Percentiles rank a stretch among this genome's conserved stretches.
These are phyloP conservation scores for Enteromius thamalakanensis DNA, from an alignment of 2,797 vertebrate genomes.

Conservation along the genomic window DNA sequence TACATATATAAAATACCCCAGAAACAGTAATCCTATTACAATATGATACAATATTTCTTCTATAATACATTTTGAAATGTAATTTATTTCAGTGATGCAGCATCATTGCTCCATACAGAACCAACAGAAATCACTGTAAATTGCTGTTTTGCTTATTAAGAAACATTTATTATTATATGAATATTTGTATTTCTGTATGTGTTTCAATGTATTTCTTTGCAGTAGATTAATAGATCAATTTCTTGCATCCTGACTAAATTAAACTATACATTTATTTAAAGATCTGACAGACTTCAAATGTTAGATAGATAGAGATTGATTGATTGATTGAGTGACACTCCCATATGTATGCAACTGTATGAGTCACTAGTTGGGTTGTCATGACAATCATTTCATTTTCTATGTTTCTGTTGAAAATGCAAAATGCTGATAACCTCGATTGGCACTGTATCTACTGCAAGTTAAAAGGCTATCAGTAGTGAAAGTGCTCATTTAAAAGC, in stretches of 20 bases:
- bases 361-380: background rate
- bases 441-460: background rate
- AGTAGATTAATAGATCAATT: background rate
- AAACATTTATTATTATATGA: background rate
- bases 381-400: background rate
- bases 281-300: background rate
- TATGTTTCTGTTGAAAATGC: background rate
- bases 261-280: background rate
- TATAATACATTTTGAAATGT: background rate
- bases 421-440: background rate
- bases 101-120: background rate
- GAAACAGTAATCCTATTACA: background rate
- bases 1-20: background rate
- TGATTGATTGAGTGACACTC: background rate
- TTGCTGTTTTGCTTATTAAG: background rate
- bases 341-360: background rate
- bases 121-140: background rate
- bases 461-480: slow-evolving; percentile 6
- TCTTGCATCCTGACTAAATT: background rate
- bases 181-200: too few species aligned
- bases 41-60: background rate
- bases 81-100: background rate
- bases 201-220: background rate
- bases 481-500: slow-evolving; percentile 9
- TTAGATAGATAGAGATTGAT: too few species aligned